Conservation (phyloP, 2,113 vertebrate genomes). For the Limnothrissa miodon region DNA sequence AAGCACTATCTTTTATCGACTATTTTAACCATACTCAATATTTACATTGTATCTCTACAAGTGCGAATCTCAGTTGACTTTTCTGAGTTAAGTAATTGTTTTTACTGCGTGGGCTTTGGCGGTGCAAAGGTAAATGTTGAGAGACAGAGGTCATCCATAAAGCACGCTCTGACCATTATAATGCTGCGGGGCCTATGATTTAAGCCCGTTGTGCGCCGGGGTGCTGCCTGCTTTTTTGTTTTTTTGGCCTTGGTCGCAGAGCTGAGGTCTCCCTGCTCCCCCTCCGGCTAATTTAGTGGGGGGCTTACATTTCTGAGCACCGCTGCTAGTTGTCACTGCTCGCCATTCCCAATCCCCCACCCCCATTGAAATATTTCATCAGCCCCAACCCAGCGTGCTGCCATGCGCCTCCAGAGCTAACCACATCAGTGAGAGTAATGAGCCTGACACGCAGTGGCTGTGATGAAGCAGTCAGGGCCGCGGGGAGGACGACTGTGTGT, state of each 20-base stretch:
- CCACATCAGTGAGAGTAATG: slow-evolving; percentile 13
- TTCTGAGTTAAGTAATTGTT: background rate
- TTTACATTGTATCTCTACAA: background rate
- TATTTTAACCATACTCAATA: background rate
- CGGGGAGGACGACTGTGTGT: background rate
- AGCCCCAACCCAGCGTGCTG: background rate
- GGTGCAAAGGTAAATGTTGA: background rate
- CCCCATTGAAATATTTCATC: background rate
- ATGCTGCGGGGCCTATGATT: background rate
- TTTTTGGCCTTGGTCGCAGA: background rate
- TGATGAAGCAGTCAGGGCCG: slow-evolving; percentile 9
- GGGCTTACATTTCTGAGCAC: slow-evolving; percentile 1
- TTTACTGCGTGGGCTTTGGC: background rate
- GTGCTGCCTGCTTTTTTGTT: background rate
- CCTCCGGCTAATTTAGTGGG: slow-evolving; percentile 6
- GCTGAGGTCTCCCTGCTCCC: background rate
- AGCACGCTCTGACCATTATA: background rate
- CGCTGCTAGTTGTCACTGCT: slow-evolving; percentile 7
- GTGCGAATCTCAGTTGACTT: background rate
- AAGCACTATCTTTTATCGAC: background rate
- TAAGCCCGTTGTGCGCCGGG: background rate
- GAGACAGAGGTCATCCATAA: slow-evolving; percentile 19
- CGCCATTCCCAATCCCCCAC: background rate
- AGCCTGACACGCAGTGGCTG: background rate
- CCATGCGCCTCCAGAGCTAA: slow-evolving; percentile 4